These are phyloP conservation scores for Torymus aiolomorphi DNA, from an alignment of 2,888 invertebrate species.

Conservation along the genomic window DNA sequence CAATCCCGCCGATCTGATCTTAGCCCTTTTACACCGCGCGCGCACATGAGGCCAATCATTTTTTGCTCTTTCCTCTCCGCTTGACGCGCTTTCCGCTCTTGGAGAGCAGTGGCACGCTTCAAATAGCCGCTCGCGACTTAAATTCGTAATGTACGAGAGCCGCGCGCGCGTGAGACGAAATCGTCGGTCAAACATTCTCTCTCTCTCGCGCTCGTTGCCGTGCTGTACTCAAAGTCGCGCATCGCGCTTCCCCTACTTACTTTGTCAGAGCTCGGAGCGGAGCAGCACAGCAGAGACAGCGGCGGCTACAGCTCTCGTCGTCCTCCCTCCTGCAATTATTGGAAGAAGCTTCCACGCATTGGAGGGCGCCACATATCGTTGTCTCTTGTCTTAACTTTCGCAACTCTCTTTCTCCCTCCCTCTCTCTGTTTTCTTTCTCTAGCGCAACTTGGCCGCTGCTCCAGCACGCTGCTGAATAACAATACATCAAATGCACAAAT, in stretches of 20 bases:
- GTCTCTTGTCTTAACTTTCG: conserved; percentile 49
- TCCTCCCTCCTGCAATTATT: conserved; percentile 54
- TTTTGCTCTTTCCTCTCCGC: background rate
- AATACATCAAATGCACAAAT: conserved; percentile 49
- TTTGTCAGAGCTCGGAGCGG: background rate
- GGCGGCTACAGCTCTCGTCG: background rate
- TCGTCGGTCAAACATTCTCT: conserved; percentile 43
- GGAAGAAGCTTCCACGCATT: conserved; percentile 61
- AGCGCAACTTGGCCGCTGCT: conserved; percentile 48
- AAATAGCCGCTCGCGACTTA: conserved; percentile 35
- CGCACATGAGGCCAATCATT: background rate
- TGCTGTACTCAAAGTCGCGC: conserved; percentile 1
- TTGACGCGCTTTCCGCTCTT: background rate
- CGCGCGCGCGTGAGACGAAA: conserved; percentile 24
- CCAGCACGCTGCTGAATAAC: conserved; percentile 65
- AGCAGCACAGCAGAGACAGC: too few species aligned
- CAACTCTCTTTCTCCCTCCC: conserved; percentile 14
- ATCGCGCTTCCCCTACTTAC: conserved; percentile 21
- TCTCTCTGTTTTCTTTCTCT: background rate
- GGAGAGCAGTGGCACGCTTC: background rate
- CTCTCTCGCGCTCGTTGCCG: conserved; percentile 3
- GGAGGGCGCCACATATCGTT: conserved; percentile 72
- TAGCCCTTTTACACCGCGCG: conserved; percentile 24
- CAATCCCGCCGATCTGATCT: background rate
- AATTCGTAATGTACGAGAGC: conserved; percentile 33